These are phyloP conservation scores for Drosophila ogumai DNA, from an alignment of 1,140 invertebrate species.

Conservation along the genomic window DNA sequence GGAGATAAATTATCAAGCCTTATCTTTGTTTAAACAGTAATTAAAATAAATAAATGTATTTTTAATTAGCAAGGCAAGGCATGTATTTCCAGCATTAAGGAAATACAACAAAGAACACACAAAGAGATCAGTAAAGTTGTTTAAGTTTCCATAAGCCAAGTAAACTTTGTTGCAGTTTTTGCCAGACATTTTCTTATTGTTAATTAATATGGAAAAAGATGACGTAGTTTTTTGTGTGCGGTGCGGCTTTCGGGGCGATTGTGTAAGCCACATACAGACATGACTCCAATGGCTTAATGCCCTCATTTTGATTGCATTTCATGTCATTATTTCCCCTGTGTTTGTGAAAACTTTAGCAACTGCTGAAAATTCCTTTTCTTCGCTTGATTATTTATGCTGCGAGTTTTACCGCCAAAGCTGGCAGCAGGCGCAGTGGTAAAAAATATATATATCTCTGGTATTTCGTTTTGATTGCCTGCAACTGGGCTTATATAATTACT, in stretches of 20 bases:
- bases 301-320: slow-evolving; percentile 58
- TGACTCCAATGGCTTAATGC: slow-evolving; percentile 48
- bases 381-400: slow-evolving; percentile 46
- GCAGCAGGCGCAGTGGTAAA: slow-evolving; percentile 23
- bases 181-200: slow-evolving; percentile 7
- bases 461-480: slow-evolving; percentile 47
- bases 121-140: neutral
- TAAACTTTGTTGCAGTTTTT: slow-evolving; percentile 9
- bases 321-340: slow-evolving; percentile 42
- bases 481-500: slow-evolving; percentile 51
- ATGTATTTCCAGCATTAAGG: neutral
- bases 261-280: slow-evolving; percentile 29
- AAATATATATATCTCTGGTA: slow-evolving; percentile 36
- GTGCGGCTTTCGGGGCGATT: slow-evolving; percentile 9
- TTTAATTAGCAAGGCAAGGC: slow-evolving; percentile 32
- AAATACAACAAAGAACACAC: slow-evolving; percentile 1
- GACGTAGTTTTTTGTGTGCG: slow-evolving; percentile 1
- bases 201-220: slow-evolving; percentile 11
- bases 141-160: neutral
- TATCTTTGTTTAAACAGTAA: slow-evolving; percentile 26
- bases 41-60: slow-evolving; percentile 44
- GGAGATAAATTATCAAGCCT: slow-evolving; percentile 29
- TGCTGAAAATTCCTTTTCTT: slow-evolving; percentile 34
- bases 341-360: slow-evolving; percentile 47
- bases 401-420: slow-evolving; percentile 29